Evolutionary conservation across 1,140 invertebrate species (phyloP).

Genomic region (Brachionus sp.): DNA sequence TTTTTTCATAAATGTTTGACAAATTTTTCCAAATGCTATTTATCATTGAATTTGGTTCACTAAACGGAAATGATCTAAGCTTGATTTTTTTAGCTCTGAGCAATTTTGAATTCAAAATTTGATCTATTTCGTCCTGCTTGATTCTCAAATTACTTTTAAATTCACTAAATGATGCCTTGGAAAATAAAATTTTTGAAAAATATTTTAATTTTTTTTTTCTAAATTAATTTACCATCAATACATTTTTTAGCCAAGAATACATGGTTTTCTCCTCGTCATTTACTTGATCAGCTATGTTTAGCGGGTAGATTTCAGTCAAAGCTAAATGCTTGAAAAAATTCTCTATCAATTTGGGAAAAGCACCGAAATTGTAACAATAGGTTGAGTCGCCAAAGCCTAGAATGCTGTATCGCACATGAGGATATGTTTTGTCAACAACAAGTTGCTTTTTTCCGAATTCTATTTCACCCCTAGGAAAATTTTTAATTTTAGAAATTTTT

Average conservation of each 20-base stretch:
- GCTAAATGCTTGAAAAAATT: background rate
- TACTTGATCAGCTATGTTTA: constrained; percentile 5
- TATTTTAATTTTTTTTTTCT: background rate
- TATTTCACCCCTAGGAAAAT: background rate
- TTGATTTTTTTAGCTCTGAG: background rate
- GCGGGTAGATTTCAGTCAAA: background rate
- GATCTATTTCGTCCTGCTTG: background rate
- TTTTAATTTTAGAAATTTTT: background rate
- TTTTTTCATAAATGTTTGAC: constrained; percentile 25
- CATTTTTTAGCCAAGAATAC: background rate
- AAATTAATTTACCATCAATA: background rate
- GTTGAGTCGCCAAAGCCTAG: constrained; percentile 13
- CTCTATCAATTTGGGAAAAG: constrained; percentile 1
- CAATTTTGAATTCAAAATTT: background rate
- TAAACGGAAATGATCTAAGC: background rate
- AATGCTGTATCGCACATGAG: background rate
- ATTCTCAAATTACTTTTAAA: background rate
- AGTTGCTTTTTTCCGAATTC: background rate
- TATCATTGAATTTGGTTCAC: background rate
- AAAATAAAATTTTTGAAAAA: background rate
- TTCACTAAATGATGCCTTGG: background rate
- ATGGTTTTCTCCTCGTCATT: constrained; percentile 1
- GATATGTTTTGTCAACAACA: background rate
- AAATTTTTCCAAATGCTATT: background rate
- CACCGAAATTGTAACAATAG: constrained; percentile 12